Percentiles rank a stretch among this genome's conserved stretches.
Conservation (phyloP, 2,888 invertebrate genomes). For the Drosophila flavopinicola region DNA sequence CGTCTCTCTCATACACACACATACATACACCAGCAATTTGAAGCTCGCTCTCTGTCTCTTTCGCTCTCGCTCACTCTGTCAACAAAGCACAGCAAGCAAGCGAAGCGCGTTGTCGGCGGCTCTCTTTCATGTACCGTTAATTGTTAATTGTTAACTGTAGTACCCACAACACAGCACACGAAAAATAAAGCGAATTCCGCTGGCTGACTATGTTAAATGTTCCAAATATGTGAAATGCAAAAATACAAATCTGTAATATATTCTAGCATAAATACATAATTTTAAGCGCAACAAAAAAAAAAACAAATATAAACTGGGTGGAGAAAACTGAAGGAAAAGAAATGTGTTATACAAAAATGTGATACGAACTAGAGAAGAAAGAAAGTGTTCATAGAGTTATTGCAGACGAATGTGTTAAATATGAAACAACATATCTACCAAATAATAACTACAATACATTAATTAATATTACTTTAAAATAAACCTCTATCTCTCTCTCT, state of each 20-base stretch:
- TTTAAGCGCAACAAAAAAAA: too few relatives aligned
- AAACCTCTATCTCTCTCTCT: constrained; percentile 23
- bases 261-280: constrained; percentile 70
- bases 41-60: constrained; percentile 4
- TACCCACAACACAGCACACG: constrained; percentile 28
- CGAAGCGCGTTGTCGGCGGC: constrained; percentile 27
- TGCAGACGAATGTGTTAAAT: constrained; percentile 23
- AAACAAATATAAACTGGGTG: constrained; percentile 83
- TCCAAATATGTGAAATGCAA: constrained; percentile 13
- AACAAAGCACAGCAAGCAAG: constrained; percentile 54
- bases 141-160: constrained; percentile 23
- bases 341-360: constrained; percentile 17
- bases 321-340: constrained; percentile 80
- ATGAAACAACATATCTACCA: constrained; percentile 26
- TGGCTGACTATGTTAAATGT: constrained; percentile 50
- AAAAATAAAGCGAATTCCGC: constrained; percentile 36
- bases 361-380: constrained; percentile 37
- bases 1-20: background rate
- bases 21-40: constrained; percentile 8
- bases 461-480: constrained; percentile 44
- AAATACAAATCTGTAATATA: constrained; percentile 63
- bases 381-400: constrained; percentile 43
- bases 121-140: constrained; percentile 33
- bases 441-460: constrained; percentile 33
- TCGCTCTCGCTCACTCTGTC: constrained; percentile 16